Base-by-base conservation (phyloP, 1,140 invertebrate species). In the Papilio helenus region DNA sequence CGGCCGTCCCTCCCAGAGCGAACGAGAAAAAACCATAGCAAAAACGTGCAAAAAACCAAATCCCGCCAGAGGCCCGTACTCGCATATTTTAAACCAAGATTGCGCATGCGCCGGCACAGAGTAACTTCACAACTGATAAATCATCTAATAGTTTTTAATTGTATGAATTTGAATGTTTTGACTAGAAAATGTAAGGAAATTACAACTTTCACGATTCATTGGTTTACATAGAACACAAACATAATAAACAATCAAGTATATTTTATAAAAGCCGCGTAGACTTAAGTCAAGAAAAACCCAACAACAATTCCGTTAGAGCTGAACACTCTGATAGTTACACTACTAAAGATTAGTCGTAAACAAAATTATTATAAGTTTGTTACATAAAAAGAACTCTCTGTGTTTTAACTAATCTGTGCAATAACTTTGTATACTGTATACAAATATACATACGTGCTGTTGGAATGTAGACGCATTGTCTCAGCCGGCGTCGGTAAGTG, bases 41-140 rank as follows among this genome's bases (percentile, higher is more conserved):
- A 76, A 80, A 81, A 72, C 71, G 55, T 76, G 61, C 61, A 80
- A 78, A 83, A 83, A 82, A 80, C 68, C 73, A 79, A 83, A 81
- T 72, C 79, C 80, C 71, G 78, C 76, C 79, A 74, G 81, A 81
- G 73, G 79, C 76, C 78, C 77, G 81, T 82, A 85, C 80, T 81
- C 84, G 82, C 85, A 83, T 87, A 88, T 88, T 86, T 88, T 85
- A 82, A 86, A 86, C 81, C 85, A 86, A 88, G 87, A 86, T 86
- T 88, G 83, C 87, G 79, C 81, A 81, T 58, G 72, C 79, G 51
- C 73, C 44, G 76, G 74, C 34, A 79, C 14, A 74, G 72, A 74
- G 14, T 74, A 74, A 74, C 14, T 12, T 16, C 20, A 26, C 7
- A 4, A 42, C 34, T 26, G n/a, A n/a, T n/a, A n/a, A n/a, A n/a